Percentiles rank a stretch among this genome's conserved stretches.
Conservation (phyloP, 2,888 invertebrate genomes). For the Notodonta dromedarius region DNA sequence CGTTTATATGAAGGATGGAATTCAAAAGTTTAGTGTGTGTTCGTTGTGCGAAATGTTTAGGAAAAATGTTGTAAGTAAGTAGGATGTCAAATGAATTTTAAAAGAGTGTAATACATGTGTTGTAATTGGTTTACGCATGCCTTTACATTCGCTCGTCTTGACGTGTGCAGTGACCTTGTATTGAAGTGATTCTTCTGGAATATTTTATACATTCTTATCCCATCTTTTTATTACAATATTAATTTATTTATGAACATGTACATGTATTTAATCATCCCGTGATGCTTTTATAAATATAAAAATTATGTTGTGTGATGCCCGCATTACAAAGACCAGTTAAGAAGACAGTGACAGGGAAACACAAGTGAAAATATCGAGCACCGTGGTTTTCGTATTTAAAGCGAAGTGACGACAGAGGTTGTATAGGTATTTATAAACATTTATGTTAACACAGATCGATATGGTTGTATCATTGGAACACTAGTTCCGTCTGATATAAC, state of each 20-base stretch:
- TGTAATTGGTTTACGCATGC: too few species aligned
- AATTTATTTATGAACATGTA: not conserved
- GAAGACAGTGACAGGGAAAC: not conserved
- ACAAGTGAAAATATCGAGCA: not conserved
- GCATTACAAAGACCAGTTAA: not conserved
- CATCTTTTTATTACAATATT: not conserved
- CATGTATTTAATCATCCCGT: not conserved
- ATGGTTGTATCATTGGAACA: conserved; percentile 25
- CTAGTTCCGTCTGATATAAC: not conserved
- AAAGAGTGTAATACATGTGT: too few species aligned
- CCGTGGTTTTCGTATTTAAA: not conserved
- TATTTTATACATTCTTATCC: not conserved
- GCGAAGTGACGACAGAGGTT: conserved; percentile 1
- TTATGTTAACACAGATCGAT: conserved; percentile 33
- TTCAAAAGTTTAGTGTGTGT: too few species aligned
- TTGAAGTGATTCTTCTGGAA: not conserved
- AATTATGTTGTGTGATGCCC: not conserved
- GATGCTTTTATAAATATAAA: not conserved
- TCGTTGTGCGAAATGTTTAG: too few species aligned
- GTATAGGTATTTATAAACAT: conserved; percentile 3
- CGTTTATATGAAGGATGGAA: too few species aligned
- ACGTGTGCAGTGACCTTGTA: not conserved
- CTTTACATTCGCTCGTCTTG: not conserved
- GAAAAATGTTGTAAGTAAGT: too few species aligned
- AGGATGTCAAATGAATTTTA: too few species aligned